Conservation (phyloP, 2,888 invertebrate genomes). For the Sclerodermus sp. region DNA sequence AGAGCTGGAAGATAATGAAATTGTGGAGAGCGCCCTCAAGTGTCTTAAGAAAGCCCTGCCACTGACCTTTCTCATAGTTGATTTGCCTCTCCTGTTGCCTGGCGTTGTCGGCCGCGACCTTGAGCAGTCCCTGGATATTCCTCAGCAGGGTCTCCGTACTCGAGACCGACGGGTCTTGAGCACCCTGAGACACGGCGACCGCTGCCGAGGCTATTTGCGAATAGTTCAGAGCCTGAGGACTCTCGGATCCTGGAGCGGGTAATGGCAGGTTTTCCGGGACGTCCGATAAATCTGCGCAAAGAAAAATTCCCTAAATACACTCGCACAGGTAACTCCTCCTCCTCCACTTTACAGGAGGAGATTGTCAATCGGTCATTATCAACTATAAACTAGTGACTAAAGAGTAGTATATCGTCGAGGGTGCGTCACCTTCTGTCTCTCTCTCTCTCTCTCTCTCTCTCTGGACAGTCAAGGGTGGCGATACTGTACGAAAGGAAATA, state of each 20-base stretch:
- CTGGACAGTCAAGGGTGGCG: too few relatives aligned
- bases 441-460: too few relatives aligned
- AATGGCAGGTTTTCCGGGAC: slow-evolving; percentile 70
- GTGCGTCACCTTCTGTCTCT: too few relatives aligned
- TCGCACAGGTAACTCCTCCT: too few relatives aligned
- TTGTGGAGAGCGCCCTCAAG: slow-evolving; percentile 57
- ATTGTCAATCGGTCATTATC: too few relatives aligned
- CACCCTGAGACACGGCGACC: slow-evolving; percentile 62
- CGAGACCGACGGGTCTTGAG: slow-evolving; percentile 68
- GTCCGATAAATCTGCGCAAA: slow-evolving; percentile 72
- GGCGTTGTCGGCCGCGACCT: slow-evolving; percentile 97
- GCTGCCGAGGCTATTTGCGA: slow-evolving; percentile 72
- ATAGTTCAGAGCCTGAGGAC: slow-evolving; percentile 78
- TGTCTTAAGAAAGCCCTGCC: slow-evolving; percentile 57
- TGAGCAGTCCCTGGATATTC: slow-evolving; percentile 93
- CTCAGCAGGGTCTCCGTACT: slow-evolving; percentile 92
- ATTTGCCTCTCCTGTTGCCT: slow-evolving; percentile 94
- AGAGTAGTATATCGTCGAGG: too few relatives aligned
- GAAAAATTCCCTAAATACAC: too few relatives aligned
- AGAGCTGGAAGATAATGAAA: slow-evolving; percentile 56
- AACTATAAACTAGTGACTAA: too few relatives aligned
- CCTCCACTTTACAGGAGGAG: too few relatives aligned
- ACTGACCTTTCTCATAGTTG: slow-evolving; percentile 93
- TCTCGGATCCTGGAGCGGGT: slow-evolving; percentile 61
- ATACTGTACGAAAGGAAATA: neutral